Base-by-base conservation (phyloP, 2,888 invertebrate genomes). In the Callosobruchus maculatus region DNA sequence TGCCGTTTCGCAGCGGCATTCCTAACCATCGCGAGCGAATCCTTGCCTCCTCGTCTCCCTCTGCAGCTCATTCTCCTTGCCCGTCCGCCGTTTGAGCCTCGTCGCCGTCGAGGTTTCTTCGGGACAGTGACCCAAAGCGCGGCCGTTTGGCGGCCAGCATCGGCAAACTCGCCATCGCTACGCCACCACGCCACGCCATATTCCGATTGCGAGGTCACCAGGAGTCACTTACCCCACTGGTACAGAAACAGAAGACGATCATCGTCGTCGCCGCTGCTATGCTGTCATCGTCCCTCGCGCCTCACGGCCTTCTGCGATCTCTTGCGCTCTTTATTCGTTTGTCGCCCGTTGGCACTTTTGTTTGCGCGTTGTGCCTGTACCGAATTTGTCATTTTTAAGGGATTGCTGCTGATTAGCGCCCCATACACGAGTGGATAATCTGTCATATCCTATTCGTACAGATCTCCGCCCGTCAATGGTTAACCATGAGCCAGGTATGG, bases 201-300 rank as follows among this genome's bases (percentile, higher is more conserved):
- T 81, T 82, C 84, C 82, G 85, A 49, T 49, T 49, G 49, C 49
- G 87, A 86, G 91, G 91, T 91, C 91, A 91, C 85, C 84, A 81
- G 84, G 87, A 91, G 91, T 91, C 91, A 91, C 90, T 91, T 91
- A 91, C 91, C 91, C 89, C 90, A 87, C 80, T 86, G 85, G 85
- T 85, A 86, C 86, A 87, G 85, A 86, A 85, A 86, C 83, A 49
- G 49, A 49, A 49, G 49, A 80, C 79, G 80, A 78, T 71, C 49
- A 18, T 49, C 49, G 49, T 26, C 26, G 26, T 26, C 72, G 71
- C n/a, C n/a, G 21, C n/a, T 26, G 22, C 70, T 22, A 22, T 22
- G 70, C 70, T 9, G 21, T 68, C 21, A 20, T 68, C 68, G 68
- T n/a, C n/a, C n/a, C n/a, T 21, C 69, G 21, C 20, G 72, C 49